phyloP scores from a whole-genome alignment of 2,888 invertebrate species.

The Smittia sp. region DNA sequence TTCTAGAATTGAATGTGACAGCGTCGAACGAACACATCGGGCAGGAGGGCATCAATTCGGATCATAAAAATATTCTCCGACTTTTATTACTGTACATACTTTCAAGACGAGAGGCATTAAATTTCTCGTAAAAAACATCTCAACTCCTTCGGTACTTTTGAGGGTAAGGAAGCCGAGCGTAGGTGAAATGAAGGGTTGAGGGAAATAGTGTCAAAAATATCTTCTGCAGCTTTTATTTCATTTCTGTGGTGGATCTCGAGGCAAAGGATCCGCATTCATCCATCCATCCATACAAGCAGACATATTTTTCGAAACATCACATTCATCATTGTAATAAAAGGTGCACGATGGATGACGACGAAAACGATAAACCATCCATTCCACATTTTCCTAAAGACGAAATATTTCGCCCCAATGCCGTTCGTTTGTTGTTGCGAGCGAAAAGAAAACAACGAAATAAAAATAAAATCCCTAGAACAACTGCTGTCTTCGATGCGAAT shows the following conservation, averaged over 20 bases:
- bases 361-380: conserved; percentile 14
- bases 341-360: not conserved
- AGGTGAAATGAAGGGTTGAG: not conserved
- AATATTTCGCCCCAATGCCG: not conserved
- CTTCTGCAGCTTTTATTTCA: not conserved
- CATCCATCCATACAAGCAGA: not conserved
- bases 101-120: conserved; percentile 30
- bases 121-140: conserved; percentile 25
- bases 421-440: not conserved
- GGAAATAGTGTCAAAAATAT: conserved; percentile 34
- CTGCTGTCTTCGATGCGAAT: conserved; percentile 11
- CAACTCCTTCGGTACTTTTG: conserved; percentile 14
- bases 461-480: conserved; percentile 20
- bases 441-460: conserved; percentile 38
- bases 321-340: conserved; percentile 38
- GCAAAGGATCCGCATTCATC: not conserved
- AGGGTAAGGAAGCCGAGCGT: not conserved
- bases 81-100: conserved; percentile 20
- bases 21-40: not conserved
- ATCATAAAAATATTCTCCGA: conserved; percentile 9
- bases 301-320: conserved; percentile 26
- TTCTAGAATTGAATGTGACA: conserved; percentile 13
- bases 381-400: not conserved
- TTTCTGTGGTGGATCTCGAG: not conserved
- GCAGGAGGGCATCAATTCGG: not conserved